Percentiles rank a stretch among this genome's conserved stretches.
phyloP scores from a whole-genome alignment of 2,113 vertebrate species.

The Willisornis vidua region DNA sequence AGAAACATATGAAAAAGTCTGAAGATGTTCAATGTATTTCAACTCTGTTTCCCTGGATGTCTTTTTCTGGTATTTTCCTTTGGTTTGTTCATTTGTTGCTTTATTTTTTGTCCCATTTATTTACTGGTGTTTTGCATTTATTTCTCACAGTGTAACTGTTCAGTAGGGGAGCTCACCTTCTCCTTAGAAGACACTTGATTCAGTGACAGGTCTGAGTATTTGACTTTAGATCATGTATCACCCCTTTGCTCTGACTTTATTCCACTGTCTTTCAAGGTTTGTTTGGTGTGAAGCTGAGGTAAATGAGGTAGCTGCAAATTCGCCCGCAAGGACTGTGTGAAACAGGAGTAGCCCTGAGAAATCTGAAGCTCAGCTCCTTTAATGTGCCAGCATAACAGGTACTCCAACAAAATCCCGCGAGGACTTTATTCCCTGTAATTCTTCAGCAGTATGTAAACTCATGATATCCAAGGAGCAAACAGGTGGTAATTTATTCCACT shows the following conservation, averaged over 20 bases:
- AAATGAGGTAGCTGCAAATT: background rate
- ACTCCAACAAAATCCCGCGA: background rate
- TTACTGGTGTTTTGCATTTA: background rate
- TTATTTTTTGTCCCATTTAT: background rate
- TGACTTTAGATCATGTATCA: background rate
- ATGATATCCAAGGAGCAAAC: background rate
- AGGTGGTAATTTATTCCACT: background rate
- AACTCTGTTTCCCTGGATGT: background rate
- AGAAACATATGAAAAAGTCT: background rate
- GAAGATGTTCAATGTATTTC: background rate
- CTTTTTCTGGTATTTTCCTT: accelerated
- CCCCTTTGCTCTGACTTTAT: background rate
- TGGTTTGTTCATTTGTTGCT: background rate
- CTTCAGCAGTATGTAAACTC: background rate
- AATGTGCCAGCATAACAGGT: background rate
- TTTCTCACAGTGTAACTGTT: background rate
- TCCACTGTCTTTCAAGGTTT: background rate
- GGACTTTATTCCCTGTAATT: background rate
- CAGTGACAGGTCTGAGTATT: background rate
- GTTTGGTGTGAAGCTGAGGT: background rate
- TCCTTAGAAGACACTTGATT: background rate
- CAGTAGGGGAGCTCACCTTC: background rate
- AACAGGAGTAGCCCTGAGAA: background rate
- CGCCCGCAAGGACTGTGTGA: background rate
- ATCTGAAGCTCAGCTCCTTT: background rate